Evolutionary conservation across 2,888 invertebrate genomes (phyloP).

Genomic region (Cyaniris semiargus): DNA sequence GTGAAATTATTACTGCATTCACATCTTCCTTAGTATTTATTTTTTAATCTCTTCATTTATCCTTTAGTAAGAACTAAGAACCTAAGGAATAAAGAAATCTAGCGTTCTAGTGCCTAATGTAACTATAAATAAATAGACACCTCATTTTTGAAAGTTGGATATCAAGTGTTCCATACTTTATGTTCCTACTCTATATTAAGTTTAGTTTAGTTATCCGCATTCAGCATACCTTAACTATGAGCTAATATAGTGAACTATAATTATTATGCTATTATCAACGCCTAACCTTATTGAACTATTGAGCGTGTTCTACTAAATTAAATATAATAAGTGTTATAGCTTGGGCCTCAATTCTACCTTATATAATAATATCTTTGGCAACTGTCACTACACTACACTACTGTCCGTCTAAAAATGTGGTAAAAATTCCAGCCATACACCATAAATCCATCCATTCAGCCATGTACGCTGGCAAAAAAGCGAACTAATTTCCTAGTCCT

Average conservation of each 20-base stretch:
- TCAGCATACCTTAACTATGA: slow-evolving; percentile 22
- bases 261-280: slow-evolving; percentile 20
- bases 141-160: neutral
- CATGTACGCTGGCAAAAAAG: neutral
- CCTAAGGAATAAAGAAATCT: too few relatives aligned
- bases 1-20: too few relatives aligned
- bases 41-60: too few relatives aligned
- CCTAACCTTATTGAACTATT: slow-evolving; percentile 7
- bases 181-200: neutral
- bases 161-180: neutral
- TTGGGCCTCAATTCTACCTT: neutral
- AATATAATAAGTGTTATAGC: neutral
- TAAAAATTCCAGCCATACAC: too few relatives aligned
- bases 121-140: neutral
- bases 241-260: slow-evolving; percentile 9
- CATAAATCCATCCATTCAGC: too few relatives aligned
- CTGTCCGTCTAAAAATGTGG: too few relatives aligned
- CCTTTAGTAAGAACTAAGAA: too few relatives aligned
- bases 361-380: too few relatives aligned
- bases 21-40: too few relatives aligned
- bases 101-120: neutral
- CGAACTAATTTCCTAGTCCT: neutral
- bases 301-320: neutral
- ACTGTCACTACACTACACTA: too few relatives aligned
- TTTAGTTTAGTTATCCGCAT: slow-evolving; percentile 3